Evolutionary conservation across 2,888 invertebrate genomes (phyloP).

Genomic region (Eucriotettix oculatus): DNA sequence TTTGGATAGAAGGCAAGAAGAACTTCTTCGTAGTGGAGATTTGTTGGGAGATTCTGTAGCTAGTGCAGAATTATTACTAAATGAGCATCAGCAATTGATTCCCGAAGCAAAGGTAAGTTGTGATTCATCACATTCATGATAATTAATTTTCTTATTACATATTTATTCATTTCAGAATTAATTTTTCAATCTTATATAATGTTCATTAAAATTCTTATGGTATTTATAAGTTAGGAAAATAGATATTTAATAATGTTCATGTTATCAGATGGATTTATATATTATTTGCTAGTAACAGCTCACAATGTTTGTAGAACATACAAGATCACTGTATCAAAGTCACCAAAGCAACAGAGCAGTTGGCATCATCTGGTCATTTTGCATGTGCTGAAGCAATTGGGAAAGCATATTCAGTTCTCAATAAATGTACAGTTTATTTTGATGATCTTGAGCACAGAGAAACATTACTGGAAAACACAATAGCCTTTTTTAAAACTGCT

Average conservation of each 20-base stretch:
- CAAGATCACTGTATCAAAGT: slow-evolving; percentile 61
- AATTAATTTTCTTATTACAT: no score
- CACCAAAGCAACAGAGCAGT: slow-evolving; percentile 59
- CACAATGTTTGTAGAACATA: slow-evolving; percentile 29
- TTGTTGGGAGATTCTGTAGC: slow-evolving; percentile 55
- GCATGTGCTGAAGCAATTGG: slow-evolving; percentile 49
- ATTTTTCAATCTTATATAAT: no score
- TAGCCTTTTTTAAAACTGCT: slow-evolving; percentile 52
- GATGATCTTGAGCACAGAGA: slow-evolving; percentile 53
- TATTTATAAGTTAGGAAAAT: no score
- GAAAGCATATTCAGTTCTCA: slow-evolving; percentile 47
- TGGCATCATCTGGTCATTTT: slow-evolving; percentile 51
- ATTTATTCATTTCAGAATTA: no score
- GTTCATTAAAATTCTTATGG: no score
- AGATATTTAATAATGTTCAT: no score
- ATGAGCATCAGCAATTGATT: slow-evolving; percentile 49
- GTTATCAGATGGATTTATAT: no score
- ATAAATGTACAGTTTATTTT: slow-evolving; percentile 50
- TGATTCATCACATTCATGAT: not conserved
- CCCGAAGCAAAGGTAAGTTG: slow-evolving; percentile 45
- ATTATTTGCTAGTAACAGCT: no score
- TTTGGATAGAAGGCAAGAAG: slow-evolving; percentile 35
- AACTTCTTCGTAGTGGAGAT: slow-evolving; percentile 35
- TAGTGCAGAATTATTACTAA: slow-evolving; percentile 46
- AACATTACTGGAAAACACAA: slow-evolving; percentile 44